Percentiles rank a stretch among this genome's conserved stretches.
Conservation (phyloP, 2,888 invertebrate species). For the Pyrrhia umbra region DNA sequence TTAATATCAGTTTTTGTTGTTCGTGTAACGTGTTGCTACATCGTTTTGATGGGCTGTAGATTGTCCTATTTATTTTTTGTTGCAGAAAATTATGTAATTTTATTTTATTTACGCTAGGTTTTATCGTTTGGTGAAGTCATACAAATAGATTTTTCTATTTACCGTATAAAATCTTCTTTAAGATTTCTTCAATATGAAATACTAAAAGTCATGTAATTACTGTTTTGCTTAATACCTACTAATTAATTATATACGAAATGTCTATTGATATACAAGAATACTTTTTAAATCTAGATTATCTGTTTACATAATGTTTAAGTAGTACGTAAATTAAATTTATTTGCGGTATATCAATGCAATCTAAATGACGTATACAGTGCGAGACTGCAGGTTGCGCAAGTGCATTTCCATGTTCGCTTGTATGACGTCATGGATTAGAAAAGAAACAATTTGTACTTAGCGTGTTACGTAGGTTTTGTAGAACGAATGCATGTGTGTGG, state of each 20-base stretch:
- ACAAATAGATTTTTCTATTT: conserved; percentile 7
- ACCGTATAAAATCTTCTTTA: background rate
- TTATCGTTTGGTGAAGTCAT: conserved; percentile 5
- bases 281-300: conserved; percentile 1
- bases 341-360: conserved; percentile 28
- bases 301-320: conserved; percentile 22
- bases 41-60: conserved; percentile 28
- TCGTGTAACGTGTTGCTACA: conserved; percentile 21
- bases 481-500: conserved; percentile 3
- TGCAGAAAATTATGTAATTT: conserved; percentile 3
- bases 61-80: conserved; percentile 27
- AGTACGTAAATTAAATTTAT: conserved; percentile 28
- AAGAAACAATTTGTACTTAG: conserved; percentile 35
- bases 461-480: conserved; percentile 26
- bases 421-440: conserved; percentile 43
- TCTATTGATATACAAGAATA: background rate
- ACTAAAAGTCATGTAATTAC: background rate
- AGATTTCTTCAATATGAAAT: background rate
- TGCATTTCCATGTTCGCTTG: conserved; percentile 73
- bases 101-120: conserved; percentile 10
- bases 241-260: background rate
- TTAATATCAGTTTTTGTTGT: conserved; percentile 47
- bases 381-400: conserved; percentile 61
- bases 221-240: background rate
- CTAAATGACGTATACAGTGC: conserved; percentile 36